Evolutionary conservation across 2,113 vertebrate species (phyloP), one percentile per base, ranked within the genome.

Genomic region (Mellivora capensis): DNA sequence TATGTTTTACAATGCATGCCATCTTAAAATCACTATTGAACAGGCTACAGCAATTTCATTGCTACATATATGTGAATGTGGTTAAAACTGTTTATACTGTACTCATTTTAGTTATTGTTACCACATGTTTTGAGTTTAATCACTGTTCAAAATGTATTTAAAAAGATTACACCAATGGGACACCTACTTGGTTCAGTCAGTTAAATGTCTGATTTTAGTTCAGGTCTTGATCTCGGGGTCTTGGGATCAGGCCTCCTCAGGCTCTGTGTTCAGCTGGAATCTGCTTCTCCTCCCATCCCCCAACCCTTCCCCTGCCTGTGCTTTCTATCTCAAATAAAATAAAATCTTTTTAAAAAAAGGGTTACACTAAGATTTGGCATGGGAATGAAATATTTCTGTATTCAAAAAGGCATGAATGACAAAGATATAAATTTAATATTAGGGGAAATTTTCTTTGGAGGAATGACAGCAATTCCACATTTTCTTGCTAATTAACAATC

Each of bases 61-160:
- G n/a, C 86, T 90, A 61, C 25, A 13, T 71, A 39, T 74, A 25
- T 69, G 25, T 84, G 88, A 85, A 72, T 25, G 71, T 96, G 52
- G 27, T 77, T 79, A 49, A 64, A 82, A 18, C 72, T 77, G 20
- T 94, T 83, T 87, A 54, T 69, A 54, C 52, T 93, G 25, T 61
- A 61, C n/a, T 87, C 4, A 76, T 69, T 89, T 96, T 44, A 82
- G 0, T 90, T 54, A 49, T 82, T 93, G 72, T 67, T 69, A 52
- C 14, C 77, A n/a, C 25, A 52, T 93, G 18, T 67, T 76, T 91
- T 87, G 61, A 90, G 17, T 79, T 94, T 96, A 79, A 94, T 83
- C 69, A 87, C 27, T 81, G 27, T 87, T 80, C 29, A 94, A 77
- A 86, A 83, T 72, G 0, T 83, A 64, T 87, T 90, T 96, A 27